Evolutionary conservation across 2,797 vertebrate genomes (phyloP).

Genomic region (Hydrophis major): DNA sequence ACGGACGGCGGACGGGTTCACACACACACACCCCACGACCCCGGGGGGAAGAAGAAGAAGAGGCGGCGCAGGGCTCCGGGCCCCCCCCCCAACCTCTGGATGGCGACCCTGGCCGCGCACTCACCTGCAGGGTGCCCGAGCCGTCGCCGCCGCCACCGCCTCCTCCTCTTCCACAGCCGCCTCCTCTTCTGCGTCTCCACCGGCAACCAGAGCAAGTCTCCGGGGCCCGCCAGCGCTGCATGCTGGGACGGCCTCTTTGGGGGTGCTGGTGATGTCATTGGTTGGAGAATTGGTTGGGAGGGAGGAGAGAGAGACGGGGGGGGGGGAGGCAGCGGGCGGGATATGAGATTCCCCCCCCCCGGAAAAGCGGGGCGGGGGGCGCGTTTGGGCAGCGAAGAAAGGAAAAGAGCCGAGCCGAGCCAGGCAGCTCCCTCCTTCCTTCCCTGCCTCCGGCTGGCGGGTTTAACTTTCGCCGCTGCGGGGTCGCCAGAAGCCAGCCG

Average conservation of each 20-base stretch:
- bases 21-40: too few species aligned
- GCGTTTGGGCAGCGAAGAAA: neutral
- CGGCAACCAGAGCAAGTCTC: conserved; percentile 22
- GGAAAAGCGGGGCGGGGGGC: neutral
- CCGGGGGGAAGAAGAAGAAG: neutral
- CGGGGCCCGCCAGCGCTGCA: conserved; percentile 22
- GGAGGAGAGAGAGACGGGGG: neutral
- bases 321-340: neutral
- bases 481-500: neutral
- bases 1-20: too few species aligned
- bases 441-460: neutral
- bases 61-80: neutral
- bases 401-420: neutral
- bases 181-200: conserved; percentile 10
- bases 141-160: neutral
- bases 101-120: neutral
- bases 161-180: neutral
- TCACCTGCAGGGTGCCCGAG: conserved; percentile 16
- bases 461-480: neutral
- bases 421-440: neutral
- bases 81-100: neutral
- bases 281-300: neutral
- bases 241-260: conserved; percentile 40
- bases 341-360: conserved; percentile 4
- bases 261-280: conserved; percentile 40